Percentiles rank a stretch among this genome's conserved stretches.
These are phyloP conservation scores for Helicolenus hilgendorfi DNA, from an alignment of 2,797 vertebrate species.

Conservation along the genomic window DNA sequence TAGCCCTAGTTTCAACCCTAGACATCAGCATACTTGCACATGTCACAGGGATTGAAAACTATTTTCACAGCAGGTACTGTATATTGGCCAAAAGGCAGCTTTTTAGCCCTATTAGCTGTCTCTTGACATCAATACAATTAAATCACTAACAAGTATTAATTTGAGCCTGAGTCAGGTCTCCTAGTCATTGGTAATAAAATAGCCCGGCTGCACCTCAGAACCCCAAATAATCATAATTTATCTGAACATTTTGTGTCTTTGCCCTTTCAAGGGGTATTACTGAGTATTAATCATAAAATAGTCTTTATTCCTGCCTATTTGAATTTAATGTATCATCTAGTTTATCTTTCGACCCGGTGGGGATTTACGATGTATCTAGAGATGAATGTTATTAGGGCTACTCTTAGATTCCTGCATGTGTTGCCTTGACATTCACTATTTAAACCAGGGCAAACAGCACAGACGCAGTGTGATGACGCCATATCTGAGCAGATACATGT, in stretches of 20 bases:
- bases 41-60: not conserved
- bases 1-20: not conserved
- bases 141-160: not conserved
- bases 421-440: not conserved
- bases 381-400: not conserved
- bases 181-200: not conserved
- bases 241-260: slow-evolving; percentile 4
- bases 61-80: not conserved
- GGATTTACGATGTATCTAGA: not conserved
- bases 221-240: not conserved
- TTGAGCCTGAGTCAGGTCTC: not conserved
- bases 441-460: slow-evolving; percentile 14
- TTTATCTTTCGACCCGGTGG: not conserved
- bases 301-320: not conserved
- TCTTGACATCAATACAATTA: not conserved
- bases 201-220: not conserved
- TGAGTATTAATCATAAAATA: not conserved
- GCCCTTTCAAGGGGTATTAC: not conserved
- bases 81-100: not conserved
- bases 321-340: not conserved
- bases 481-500: slow-evolving; percentile 10
- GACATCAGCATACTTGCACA: not conserved
- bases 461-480: not conserved
- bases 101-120: not conserved
- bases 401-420: not conserved